Conservation (phyloP, 1,140 invertebrate genomes). For the Scaptomyza graminum region DNA sequence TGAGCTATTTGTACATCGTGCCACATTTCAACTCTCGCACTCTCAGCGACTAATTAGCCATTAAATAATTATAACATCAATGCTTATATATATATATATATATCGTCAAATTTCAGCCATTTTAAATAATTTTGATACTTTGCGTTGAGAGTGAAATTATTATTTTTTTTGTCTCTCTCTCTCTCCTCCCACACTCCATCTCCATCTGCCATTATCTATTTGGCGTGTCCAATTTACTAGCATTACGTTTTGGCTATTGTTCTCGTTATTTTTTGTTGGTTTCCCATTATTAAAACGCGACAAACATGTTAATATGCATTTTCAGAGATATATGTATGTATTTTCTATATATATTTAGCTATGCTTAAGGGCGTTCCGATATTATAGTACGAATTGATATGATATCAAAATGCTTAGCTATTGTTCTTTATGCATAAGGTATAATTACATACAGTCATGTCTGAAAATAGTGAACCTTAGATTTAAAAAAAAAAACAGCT, state of each 20-base stretch:
- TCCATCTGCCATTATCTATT: conserved; percentile 1
- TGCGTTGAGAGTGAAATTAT: too few species aligned
- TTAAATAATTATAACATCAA: conserved; percentile 59
- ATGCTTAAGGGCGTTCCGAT: too few species aligned
- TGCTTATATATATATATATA: conserved; percentile 15
- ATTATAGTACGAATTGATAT: too few species aligned
- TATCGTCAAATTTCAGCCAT: conserved; percentile 3
- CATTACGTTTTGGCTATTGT: neutral
- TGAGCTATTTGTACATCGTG: conserved; percentile 1
- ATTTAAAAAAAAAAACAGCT: too few species aligned
- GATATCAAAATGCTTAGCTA: too few species aligned
- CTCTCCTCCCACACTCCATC: too few species aligned
- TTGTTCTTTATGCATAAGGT: too few species aligned
- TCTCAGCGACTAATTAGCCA: conserved; percentile 56
- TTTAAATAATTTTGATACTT: conserved; percentile 8
- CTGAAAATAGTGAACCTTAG: too few species aligned
- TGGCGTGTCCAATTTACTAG: conserved; percentile 5
- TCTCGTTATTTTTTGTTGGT: neutral
- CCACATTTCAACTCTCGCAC: neutral
- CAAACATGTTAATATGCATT: conserved; percentile 9
- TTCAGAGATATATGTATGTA: neutral
- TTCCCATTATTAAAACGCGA: conserved; percentile 28
- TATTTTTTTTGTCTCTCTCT: too few species aligned
- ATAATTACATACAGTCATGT: too few species aligned
- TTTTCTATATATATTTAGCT: too few species aligned